Conservation (phyloP, 1,140 invertebrate genomes). For the Cotesia chilonis region DNA sequence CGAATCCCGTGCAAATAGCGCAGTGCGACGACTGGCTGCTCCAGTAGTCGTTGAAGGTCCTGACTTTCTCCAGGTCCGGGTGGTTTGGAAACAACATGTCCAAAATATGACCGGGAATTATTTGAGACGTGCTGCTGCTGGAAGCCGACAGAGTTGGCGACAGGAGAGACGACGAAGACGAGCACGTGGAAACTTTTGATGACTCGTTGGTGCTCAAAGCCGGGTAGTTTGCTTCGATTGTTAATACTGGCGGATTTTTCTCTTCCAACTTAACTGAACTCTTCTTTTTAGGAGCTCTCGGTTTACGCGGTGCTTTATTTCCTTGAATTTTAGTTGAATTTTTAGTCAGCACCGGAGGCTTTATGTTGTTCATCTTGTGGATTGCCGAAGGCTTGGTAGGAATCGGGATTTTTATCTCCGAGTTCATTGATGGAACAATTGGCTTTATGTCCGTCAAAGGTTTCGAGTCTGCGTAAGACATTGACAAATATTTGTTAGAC, state of each 20-base stretch:
- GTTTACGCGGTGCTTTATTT: conserved; percentile 7
- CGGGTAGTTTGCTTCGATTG: conserved; percentile 32
- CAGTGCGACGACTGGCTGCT: conserved; percentile 60
- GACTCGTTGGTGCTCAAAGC: too few relatives aligned
- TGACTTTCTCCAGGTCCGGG: conserved; percentile 49
- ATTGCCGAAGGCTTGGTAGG: too few relatives aligned
- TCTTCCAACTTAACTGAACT: conserved; percentile 26
- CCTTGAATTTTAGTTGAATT: too few relatives aligned
- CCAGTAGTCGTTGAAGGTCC: conserved; percentile 62
- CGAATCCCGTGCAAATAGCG: conserved; percentile 57
- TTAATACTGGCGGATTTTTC: conserved; percentile 32
- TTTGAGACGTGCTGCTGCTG: not conserved
- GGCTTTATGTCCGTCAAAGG: not conserved
- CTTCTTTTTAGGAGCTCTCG: conserved; percentile 34
- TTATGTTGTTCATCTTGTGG: too few relatives aligned
- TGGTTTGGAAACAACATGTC: conserved; percentile 56
- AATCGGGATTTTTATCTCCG: not conserved
- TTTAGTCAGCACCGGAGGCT: too few relatives aligned
- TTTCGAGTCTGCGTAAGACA: conserved; percentile 7
- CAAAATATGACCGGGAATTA: conserved; percentile 53
- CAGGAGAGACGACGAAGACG: too few relatives aligned
- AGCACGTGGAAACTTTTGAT: too few relatives aligned
- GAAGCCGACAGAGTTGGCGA: too few relatives aligned
- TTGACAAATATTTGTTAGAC: conserved; percentile 15
- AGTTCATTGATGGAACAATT: conserved; percentile 5